These are phyloP conservation scores for Melangyna quadrimaculata DNA, from an alignment of 2,888 invertebrate genomes.

Conservation along the genomic window DNA sequence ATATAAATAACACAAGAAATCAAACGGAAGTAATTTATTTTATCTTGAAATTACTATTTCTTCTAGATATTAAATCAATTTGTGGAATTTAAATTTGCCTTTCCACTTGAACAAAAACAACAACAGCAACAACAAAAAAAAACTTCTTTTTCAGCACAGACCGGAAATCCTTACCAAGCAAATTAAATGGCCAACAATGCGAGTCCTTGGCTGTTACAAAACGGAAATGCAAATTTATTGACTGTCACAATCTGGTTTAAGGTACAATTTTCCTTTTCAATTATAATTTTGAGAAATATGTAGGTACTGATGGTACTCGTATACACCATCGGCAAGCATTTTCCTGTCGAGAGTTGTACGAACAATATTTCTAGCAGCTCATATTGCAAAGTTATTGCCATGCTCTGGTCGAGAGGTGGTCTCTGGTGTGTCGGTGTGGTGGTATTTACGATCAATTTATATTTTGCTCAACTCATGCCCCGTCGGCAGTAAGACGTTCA, in stretches of 20 bases:
- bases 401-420: not conserved
- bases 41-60: not conserved
- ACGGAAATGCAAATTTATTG: slow-evolving; percentile 56
- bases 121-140: too few relatives aligned
- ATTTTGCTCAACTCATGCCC: slow-evolving; percentile 46
- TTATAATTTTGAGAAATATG: slow-evolving; percentile 41
- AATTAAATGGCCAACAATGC: slow-evolving; percentile 12
- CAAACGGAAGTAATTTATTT: not conserved
- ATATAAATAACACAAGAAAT: not conserved
- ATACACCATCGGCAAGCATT: not conserved
- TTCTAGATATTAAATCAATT: not conserved
- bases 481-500: slow-evolving; percentile 44
- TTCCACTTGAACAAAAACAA: not conserved
- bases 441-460: slow-evolving; percentile 52
- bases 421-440: too few relatives aligned
- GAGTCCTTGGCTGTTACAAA: not conserved
- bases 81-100: not conserved
- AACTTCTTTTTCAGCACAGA: not conserved
- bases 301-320: not conserved
- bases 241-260: slow-evolving; percentile 39
- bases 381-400: slow-evolving; percentile 15
- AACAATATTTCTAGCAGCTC: slow-evolving; percentile 17
- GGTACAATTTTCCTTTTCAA: slow-evolving; percentile 54
- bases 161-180: not conserved
- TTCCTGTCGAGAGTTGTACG: not conserved